Evolutionary conservation across 2,113 vertebrate species (phyloP), one percentile per base, ranked within the genome.

Genomic region (Panthera leo): DNA sequence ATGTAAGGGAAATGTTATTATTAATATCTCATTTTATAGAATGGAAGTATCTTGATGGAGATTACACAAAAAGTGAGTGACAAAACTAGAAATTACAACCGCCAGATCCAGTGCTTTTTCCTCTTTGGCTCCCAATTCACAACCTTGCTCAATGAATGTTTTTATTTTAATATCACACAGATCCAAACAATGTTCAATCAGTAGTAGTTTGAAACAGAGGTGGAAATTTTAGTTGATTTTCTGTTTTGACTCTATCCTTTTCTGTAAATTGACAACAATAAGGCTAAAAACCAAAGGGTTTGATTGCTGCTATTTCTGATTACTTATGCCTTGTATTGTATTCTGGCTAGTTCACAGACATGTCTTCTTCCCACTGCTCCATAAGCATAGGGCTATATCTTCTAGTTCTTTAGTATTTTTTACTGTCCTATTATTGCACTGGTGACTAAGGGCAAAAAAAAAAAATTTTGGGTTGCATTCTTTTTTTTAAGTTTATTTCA

Each of bases 81-180:
- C 48, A 90, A 83, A 83, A 16, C 58, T 34, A 95, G 39, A 85
- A 95, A 88, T 51, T 25, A 73, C 25, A 55, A 73, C 63, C 12
- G 6, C 36, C 29, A 91, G 58, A 93, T 87, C 21, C n/a, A 93
- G 12, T 5, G 14, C 21, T 88, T 84, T 85, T 87, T 68, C 21
- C 53, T 93, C 68, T 78, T 27, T 67, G 34, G 55, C 42, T 95
- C 65, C 42, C 34, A 92, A 75, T 68, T 95, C 7, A 19, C 39
- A 73, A 65, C 15, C 39, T 83, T 76, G 18, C 27, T 63, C 84
- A 89, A 84, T 18, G 78, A 89, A 75, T 48, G 31, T 34, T 91
- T 96, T 92, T 63, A 86, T 86, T 94, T 94, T 90, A 71, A 36
- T 84, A 73, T 75, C 82, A 96, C 82, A 45, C 63, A 91, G 15